Conservation (phyloP, 2,113 vertebrate species). For the Hemichromis elongatus region DNA sequence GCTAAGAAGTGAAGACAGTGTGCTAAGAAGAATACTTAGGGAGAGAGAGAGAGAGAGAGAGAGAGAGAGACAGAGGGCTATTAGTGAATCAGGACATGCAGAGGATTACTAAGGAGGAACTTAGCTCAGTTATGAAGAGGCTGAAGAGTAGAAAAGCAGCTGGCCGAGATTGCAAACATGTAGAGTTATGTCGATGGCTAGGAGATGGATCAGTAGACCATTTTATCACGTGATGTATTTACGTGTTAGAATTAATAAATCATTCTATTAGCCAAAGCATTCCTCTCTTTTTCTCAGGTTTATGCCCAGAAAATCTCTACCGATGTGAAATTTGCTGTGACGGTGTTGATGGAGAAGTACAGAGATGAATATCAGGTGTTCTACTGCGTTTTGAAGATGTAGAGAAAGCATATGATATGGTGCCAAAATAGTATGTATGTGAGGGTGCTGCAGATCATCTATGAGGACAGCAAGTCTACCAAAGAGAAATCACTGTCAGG, state of each 20-base stretch:
- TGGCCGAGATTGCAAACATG: not conserved
- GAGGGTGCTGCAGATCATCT: not conserved
- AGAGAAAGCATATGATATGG: not conserved
- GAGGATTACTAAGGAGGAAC: not conserved
- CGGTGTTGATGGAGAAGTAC: not conserved
- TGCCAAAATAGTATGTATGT: not conserved
- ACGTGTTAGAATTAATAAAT: not conserved
- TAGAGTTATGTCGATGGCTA: not conserved
- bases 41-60: not conserved
- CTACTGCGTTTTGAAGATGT: not conserved
- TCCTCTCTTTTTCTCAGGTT: not conserved
- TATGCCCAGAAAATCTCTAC: not conserved
- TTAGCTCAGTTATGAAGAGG: not conserved
- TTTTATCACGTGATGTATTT: not conserved
- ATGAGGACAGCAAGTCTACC: not conserved
- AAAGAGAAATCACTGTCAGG: not conserved
- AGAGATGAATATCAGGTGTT: not conserved
- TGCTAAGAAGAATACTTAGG: not conserved
- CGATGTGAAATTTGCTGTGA: not conserved
- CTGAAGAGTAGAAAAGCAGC: no score
- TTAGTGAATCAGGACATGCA: not conserved
- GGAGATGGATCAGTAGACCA: not conserved
- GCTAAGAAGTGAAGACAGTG: not conserved
- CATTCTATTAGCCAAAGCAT: not conserved
- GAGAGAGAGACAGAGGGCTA: not conserved